Evolutionary conservation across 1,140 invertebrate genomes (phyloP).

Genomic region (Ceratina australensis): DNA sequence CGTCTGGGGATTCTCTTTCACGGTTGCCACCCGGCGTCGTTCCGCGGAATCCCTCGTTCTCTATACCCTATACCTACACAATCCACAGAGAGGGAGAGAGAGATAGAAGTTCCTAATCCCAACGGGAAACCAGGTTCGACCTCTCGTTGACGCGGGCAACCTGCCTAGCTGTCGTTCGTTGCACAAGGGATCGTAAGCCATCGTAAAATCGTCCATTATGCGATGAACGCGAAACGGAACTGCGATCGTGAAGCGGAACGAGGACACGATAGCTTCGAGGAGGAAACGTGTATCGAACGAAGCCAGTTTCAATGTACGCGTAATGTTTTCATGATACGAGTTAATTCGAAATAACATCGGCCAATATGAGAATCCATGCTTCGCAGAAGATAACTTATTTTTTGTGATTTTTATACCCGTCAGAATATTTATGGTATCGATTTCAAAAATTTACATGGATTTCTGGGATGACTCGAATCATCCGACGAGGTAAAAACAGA

Average conservation of each 20-base stretch:
- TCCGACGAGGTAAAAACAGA: constrained; percentile 3
- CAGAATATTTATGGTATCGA: no score
- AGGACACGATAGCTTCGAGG: background rate
- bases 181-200: background rate
- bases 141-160: constrained; percentile 7
- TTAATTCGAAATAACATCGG: no score
- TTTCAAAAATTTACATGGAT: no score
- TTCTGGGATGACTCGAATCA: no score
- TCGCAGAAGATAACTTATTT: no score
- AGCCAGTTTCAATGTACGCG: background rate
- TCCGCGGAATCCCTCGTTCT: background rate
- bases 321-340: no score
- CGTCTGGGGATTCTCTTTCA: constrained; percentile 50
- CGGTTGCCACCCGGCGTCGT: constrained; percentile 22
- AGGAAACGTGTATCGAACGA: background rate
- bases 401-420: no score
- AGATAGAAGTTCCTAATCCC: background rate
- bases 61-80: background rate
- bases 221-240: no score
- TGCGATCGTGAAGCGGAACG: constrained; percentile 1
- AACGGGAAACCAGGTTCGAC: background rate
- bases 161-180: background rate
- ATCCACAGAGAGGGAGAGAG: background rate
- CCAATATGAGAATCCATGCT: no score
- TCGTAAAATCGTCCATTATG: no score